Conservation (phyloP, 2,113 vertebrate species). For the Talpa occidentalis region DNA sequence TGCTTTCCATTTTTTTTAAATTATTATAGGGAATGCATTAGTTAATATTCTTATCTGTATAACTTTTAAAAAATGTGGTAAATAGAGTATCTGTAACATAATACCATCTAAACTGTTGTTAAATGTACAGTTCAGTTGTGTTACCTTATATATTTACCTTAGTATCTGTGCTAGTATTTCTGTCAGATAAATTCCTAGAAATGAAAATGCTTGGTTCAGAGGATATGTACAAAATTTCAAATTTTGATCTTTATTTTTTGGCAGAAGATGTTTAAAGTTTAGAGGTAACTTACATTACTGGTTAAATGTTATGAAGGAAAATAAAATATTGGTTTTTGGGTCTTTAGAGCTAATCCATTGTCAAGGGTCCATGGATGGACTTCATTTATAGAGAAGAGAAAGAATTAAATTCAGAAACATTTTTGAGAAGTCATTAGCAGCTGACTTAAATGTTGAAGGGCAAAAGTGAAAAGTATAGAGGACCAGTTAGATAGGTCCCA, state of each 20-base stretch:
- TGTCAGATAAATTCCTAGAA: conserved; percentile 41
- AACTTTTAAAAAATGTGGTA: neutral
- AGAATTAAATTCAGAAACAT: conserved; percentile 13
- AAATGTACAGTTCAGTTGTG: neutral
- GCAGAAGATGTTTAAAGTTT: conserved; percentile 46
- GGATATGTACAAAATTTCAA: neutral
- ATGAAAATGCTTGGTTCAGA: conserved; percentile 37
- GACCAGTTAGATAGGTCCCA: neutral
- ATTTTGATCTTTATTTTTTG: conserved; percentile 54
- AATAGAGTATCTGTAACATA: neutral
- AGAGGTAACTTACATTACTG: conserved; percentile 32
- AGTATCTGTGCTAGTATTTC: conserved; percentile 42
- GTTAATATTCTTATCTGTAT: neutral
- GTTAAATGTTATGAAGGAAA: conserved; percentile 57
- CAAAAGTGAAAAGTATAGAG: neutral
- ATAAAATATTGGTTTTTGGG: conserved; percentile 34
- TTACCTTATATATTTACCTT: neutral
- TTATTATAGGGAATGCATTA: neutral
- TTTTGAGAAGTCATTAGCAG: neutral
- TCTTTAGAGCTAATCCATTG: conserved; percentile 36
- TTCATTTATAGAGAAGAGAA: neutral
- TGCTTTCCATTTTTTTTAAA: neutral
- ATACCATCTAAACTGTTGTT: neutral
- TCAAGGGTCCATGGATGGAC: neutral
- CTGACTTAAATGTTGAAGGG: neutral